A percentile compares a stretch with the other conserved stretches of the same genome.
phyloP scores from a whole-genome alignment of 2,113 vertebrate species.

The Lagopus leucura region DNA sequence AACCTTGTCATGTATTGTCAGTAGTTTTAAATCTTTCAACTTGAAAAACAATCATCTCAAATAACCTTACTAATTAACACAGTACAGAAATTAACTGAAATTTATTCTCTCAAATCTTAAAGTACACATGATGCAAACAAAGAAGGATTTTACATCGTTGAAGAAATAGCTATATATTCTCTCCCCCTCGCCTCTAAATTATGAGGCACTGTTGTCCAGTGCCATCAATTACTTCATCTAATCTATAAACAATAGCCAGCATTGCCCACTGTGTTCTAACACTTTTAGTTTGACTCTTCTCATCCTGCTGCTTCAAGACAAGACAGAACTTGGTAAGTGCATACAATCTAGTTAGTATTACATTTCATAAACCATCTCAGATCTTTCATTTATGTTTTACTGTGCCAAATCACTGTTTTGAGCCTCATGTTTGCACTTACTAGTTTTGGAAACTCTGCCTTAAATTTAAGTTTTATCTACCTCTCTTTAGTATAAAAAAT shows the following conservation, averaged over 20 bases:
- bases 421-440: not conserved
- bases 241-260: not conserved
- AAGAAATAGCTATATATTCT: not conserved
- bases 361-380: not conserved
- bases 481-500: not conserved
- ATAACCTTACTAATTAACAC: not conserved
- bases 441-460: not conserved
- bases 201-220: not conserved
- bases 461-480: not conserved
- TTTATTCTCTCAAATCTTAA: not conserved
- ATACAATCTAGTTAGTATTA: not conserved
- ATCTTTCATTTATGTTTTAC: not conserved
- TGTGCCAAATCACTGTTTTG: not conserved
- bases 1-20: not conserved
- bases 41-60: not conserved
- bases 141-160: not conserved
- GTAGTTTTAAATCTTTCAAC: not conserved
- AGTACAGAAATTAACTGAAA: not conserved
- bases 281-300: not conserved
- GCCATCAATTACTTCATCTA: not conserved
- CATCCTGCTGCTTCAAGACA: not conserved
- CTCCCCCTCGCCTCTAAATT: not conserved
- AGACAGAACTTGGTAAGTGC: not conserved
- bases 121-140: not conserved
- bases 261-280: not conserved